Evolutionary conservation across 2,888 invertebrate genomes (phyloP), one percentile per base, ranked within the genome.

Genomic region (Drepanosiphum platanoidis): DNA sequence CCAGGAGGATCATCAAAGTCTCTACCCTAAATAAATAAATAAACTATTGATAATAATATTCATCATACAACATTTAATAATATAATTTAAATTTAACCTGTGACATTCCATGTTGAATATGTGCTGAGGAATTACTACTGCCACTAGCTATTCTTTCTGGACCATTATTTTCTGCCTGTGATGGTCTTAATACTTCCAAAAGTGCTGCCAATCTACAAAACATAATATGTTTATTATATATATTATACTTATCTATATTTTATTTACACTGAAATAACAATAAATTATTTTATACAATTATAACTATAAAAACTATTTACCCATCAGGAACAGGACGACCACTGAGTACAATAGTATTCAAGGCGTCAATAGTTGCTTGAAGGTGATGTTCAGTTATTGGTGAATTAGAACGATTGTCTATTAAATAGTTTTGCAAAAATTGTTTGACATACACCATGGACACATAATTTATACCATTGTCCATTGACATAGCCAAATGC

Each of bases 1-100:
- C 97, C 97, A 0, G 96, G 96, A 3, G 98, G 98, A 90, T 98
- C 98, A 88, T 96, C 95, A 88, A 94, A 96, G 88, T 97, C 97
- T 86, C 96, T 93, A 52, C 96, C 95, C 92, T 94, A 90, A 86
- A 52, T 22, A 22, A 75, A 72, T 71, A 15, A 52, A 79, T 46
- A 90, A 87, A 18, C 86, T 86, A 72, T 39, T 52, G 7, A n/a
- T 39, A 58, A 7, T 30, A 34, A 30, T 15, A 27, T 64, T 3
- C 46, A 34, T 7, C 30, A 22, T 8, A 11, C 34, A 42, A 79
- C 64, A 27, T 39, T 18, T 61, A 70, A 71, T 15, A 39, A 32
- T 32, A 22, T 8, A 64, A 18, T 61, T 27, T 82, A 8, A 52
- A 46, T 46, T 9, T n/a, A 78, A 94, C 94, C 92, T 95, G 95